Conservation (phyloP, 2,113 vertebrate genomes). For the Dolichotis patagonum region DNA sequence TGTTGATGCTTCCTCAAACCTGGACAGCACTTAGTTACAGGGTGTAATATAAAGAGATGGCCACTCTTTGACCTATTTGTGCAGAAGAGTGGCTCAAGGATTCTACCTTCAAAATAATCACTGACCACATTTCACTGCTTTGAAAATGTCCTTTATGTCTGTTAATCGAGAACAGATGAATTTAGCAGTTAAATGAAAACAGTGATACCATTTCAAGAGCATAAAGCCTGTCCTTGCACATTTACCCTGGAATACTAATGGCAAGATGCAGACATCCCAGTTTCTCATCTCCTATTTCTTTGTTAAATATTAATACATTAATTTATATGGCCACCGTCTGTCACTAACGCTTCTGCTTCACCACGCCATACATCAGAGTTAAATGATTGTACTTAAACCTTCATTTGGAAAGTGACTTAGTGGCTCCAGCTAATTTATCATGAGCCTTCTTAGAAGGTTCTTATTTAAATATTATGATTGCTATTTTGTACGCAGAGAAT, state of each 20-base stretch:
- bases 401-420: constrained; percentile 51
- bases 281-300: constrained; percentile 49
- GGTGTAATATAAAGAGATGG: neutral
- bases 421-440: constrained; percentile 50
- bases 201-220: neutral
- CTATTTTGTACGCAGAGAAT: constrained; percentile 11
- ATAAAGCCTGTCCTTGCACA: neutral
- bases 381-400: constrained; percentile 58
- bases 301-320: constrained; percentile 71
- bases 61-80: neutral
- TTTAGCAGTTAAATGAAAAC: constrained; percentile 47
- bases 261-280: neutral
- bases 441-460: neutral
- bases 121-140: neutral
- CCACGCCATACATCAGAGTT: constrained; percentile 42
- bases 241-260: neutral
- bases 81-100: neutral
- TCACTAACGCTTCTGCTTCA: neutral
- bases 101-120: neutral
- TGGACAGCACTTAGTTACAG: neutral
- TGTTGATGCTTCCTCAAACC: neutral
- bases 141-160: constrained; percentile 5
- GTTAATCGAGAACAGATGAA: neutral
- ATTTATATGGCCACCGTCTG: constrained; percentile 59
- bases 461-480: constrained; percentile 70